These are phyloP conservation scores for Ernsta delagoae DNA, from an alignment of 2,888 invertebrate genomes.

Conservation along the genomic window DNA sequence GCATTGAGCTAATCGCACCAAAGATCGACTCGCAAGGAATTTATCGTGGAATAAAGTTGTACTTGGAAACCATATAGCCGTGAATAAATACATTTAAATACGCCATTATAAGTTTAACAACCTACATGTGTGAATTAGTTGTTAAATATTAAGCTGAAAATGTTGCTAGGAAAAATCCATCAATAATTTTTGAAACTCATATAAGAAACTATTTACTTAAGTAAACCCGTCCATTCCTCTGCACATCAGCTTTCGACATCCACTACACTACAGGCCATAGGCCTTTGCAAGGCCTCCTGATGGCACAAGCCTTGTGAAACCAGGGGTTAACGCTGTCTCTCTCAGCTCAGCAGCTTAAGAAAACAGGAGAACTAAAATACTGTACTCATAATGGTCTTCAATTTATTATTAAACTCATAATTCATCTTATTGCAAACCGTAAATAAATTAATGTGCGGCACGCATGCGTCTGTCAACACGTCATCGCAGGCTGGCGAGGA, in stretches of 20 bases:
- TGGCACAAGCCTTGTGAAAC: too few species aligned
- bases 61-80: constrained; percentile 39
- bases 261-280: too few species aligned
- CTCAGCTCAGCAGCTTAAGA: too few species aligned
- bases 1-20: constrained; percentile 45
- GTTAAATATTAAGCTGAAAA: constrained; percentile 1
- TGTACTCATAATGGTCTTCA: too few species aligned
- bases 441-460: constrained; percentile 49
- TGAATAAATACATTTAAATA: constrained; percentile 43
- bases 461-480: constrained; percentile 48
- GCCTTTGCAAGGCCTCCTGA: too few species aligned
- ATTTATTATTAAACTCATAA: neutral
- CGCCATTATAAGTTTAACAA: constrained; percentile 24
- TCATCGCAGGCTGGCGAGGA: constrained; percentile 35
- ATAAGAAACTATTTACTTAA: too few species aligned
- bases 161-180: too few species aligned
- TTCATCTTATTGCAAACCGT: constrained; percentile 37
- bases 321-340: too few species aligned
- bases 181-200: too few species aligned
- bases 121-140: constrained; percentile 33
- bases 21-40: constrained; percentile 44
- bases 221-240: too few species aligned
- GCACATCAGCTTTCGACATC: too few species aligned
- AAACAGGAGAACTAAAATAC: too few species aligned
- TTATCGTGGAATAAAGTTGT: constrained; percentile 49